These are phyloP conservation scores for Toxonevra muliebris DNA, from an alignment of 2,888 invertebrate genomes.

Conservation along the genomic window DNA sequence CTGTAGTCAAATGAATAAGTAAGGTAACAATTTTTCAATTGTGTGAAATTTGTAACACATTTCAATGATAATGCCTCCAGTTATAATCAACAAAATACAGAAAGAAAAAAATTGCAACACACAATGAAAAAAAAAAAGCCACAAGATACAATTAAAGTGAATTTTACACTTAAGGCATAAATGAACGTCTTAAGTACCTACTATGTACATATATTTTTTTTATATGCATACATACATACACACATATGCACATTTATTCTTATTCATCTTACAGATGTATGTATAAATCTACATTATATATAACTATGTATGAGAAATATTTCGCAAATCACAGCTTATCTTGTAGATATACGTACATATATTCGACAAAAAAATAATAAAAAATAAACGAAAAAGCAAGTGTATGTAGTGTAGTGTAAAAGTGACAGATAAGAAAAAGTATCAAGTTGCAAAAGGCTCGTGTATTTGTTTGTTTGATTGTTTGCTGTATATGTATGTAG, in stretches of 20 bases:
- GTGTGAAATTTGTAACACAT: slow-evolving; percentile 47
- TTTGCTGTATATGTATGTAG: no score
- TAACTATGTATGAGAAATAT: no score
- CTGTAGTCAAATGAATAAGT: slow-evolving; percentile 15
- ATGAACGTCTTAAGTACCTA: neutral
- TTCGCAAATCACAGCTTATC: neutral
- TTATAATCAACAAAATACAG: neutral
- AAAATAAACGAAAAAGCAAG: no score
- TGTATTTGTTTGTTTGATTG: no score
- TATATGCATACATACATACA: neutral
- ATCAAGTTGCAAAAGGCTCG: no score
- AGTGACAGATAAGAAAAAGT: no score
- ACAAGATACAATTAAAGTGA: slow-evolving; percentile 3
- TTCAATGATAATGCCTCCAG: slow-evolving; percentile 34
- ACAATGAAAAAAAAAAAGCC: neutral
- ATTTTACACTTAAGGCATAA: slow-evolving; percentile 2
- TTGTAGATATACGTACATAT: neutral
- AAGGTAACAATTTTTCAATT: slow-evolving; percentile 51
- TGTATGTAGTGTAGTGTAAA: no score
- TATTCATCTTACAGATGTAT: neutral
- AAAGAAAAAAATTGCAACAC: neutral
- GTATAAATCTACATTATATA: neutral
- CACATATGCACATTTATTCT: neutral
- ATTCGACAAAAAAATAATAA: no score
- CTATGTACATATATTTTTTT: neutral